Percentiles rank a stretch among this genome's conserved stretches.
These are phyloP conservation scores for Melanchra persicariae DNA, from an alignment of 2,888 invertebrate genomes.

Conservation along the genomic window DNA sequence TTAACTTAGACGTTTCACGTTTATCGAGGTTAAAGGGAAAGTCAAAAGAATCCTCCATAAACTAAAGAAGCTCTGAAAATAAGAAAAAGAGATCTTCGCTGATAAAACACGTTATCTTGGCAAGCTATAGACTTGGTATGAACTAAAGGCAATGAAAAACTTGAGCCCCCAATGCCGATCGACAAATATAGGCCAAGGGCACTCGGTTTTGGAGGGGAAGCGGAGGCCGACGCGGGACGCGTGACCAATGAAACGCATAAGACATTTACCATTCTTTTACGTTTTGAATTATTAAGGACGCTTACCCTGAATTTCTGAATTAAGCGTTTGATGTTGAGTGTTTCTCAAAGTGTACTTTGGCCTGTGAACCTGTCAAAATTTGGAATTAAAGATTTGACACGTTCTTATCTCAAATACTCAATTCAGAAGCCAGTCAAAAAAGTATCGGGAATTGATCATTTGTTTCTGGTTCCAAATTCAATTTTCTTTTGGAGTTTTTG, in stretches of 20 bases:
- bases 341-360: too few relatives aligned
- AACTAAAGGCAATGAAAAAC: slow-evolving; percentile 49
- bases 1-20: slow-evolving; percentile 7
- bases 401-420: too few relatives aligned
- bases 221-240: slow-evolving; percentile 45
- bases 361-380: too few relatives aligned
- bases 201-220: slow-evolving; percentile 54
- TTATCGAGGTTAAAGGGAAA: slow-evolving; percentile 27
- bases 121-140: slow-evolving; percentile 32
- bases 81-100: slow-evolving; percentile 23
- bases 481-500: too few relatives aligned
- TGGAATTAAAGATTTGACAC: too few relatives aligned
- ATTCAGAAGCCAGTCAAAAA: too few relatives aligned
- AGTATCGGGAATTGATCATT: too few relatives aligned
- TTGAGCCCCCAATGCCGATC: slow-evolving; percentile 57
- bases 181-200: slow-evolving; percentile 57
- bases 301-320: neutral
- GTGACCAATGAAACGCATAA: slow-evolving; percentile 49
- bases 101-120: slow-evolving; percentile 47
- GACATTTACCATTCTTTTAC: slow-evolving; percentile 49
- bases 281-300: slow-evolving; percentile 22
- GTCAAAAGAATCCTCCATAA: neutral
- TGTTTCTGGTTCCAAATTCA: too few relatives aligned
- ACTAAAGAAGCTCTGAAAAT: neutral
- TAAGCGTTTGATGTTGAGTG: too few relatives aligned